Evolutionary conservation across 2,888 invertebrate species (phyloP), one percentile per base, ranked within the genome.

Genomic region (Ischnus inquisitorius): DNA sequence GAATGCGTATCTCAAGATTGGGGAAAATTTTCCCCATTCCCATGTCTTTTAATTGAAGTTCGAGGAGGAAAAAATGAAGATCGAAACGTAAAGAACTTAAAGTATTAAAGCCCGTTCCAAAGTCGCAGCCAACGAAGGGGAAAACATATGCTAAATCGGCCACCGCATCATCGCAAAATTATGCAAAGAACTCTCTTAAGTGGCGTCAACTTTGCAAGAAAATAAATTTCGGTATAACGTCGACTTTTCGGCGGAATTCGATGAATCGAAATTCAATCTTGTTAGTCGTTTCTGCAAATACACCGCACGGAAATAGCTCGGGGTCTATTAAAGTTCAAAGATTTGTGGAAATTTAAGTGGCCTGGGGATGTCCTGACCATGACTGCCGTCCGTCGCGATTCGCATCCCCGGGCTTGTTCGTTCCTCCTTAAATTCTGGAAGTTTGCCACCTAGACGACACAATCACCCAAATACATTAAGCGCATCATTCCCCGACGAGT

Each of bases 311-410:
- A 6, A 19, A n/a, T 19, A 51, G 51, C n/a, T 51, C 6, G 6
- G 51, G 3, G 19, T 16, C n/a, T 16, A 51, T 51, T n/a, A 19
- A 6, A 51, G n/a, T 51, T 51, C n/a, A 2, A 51, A 16, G 16
- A 6, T 19, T 4, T n/a, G 51, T n/a, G 51, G 6, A n/a, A n/a
- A 51, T 16, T n/a, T 51, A 68, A 68, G 28, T 28, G 48, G 54
- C 34, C 48, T 60, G 41, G 82, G 74, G 79, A 75, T 79, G 22
- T 75, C 79, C 82, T 64, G 82, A 79, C 82, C 79, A 83, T 83
- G 82, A 83, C 82, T 83, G 46, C 19, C 69, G 48, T 74, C 28
- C 19, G 16, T 69, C 74, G 51, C 34, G 25, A 34, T n/a, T 28
- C 60, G 51, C 25, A 28, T 39, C 25, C 67, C 39, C 25, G 25